phyloP scores from a whole-genome alignment of 2,888 invertebrate species.

The Lycophotia porphyrea region DNA sequence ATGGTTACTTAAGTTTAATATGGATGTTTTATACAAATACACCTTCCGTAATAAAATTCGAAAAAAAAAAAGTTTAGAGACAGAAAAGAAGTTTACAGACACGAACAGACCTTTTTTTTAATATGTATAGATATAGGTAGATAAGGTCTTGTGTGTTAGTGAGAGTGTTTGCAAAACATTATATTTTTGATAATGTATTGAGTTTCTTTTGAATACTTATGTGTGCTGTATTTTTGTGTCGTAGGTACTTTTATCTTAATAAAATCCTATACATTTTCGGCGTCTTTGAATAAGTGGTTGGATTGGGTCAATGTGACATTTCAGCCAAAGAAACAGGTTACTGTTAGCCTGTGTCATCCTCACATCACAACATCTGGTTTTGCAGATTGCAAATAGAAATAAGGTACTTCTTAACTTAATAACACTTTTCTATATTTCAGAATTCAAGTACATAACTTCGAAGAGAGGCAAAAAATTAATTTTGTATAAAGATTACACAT shows the following conservation, averaged over 20 bases:
- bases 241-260: neutral
- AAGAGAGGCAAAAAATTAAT: constrained; percentile 27
- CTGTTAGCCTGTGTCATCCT: too few relatives aligned
- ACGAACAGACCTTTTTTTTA: neutral
- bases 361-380: neutral
- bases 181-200: neutral
- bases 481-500: constrained; percentile 28
- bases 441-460: constrained; percentile 20
- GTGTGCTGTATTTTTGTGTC: neutral
- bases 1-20: neutral
- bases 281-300: too few relatives aligned
- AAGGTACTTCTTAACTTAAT: neutral
- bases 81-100: too few relatives aligned
- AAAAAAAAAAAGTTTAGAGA: too few relatives aligned
- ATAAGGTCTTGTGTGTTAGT: too few relatives aligned
- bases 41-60: neutral
- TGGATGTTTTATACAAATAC: neutral
- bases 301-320: too few relatives aligned
- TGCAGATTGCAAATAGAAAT: neutral
- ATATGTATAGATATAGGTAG: neutral
- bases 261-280: too few relatives aligned
- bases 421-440: constrained; percentile 25
- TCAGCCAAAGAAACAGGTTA: too few relatives aligned
- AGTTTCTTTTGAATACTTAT: neutral
- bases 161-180: neutral